phyloP scores from a whole-genome alignment of 2,113 vertebrate genomes.

The Ameiurus melas region DNA sequence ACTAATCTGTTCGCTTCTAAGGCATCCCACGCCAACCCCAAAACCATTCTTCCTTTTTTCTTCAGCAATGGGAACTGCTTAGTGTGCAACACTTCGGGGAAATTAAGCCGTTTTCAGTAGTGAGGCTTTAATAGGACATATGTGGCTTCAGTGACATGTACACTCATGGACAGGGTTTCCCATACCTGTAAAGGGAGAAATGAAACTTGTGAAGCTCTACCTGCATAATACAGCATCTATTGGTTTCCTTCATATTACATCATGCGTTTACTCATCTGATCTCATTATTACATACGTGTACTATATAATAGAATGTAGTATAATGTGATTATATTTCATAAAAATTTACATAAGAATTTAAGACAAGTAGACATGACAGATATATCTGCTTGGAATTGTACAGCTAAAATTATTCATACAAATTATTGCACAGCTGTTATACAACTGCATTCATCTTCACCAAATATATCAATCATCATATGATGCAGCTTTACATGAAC shows the following conservation, averaged over 20 bases:
- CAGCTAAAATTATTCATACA: neutral
- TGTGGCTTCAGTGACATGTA: neutral
- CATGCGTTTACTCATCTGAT: neutral
- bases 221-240: neutral
- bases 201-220: constrained; percentile 4
- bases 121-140: constrained; percentile 11
- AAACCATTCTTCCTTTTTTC: constrained; percentile 19
- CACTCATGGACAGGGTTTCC: constrained; percentile 24
- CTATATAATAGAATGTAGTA: neutral
- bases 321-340: neutral
- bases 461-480: neutral
- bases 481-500: neutral
- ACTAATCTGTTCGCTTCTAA: constrained; percentile 30
- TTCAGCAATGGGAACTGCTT: constrained; percentile 18
- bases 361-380: neutral
- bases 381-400: neutral
- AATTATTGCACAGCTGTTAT: no score
- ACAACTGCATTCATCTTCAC: neutral
- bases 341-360: neutral
- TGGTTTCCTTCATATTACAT: neutral
- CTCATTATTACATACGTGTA: neutral
- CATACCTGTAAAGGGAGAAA: constrained; percentile 27
- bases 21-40: constrained; percentile 51
- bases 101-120: constrained; percentile 31
- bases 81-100: constrained; percentile 47